Conservation (phyloP, 92 coral and sea anemone species). For the Bergia sp. region DNA sequence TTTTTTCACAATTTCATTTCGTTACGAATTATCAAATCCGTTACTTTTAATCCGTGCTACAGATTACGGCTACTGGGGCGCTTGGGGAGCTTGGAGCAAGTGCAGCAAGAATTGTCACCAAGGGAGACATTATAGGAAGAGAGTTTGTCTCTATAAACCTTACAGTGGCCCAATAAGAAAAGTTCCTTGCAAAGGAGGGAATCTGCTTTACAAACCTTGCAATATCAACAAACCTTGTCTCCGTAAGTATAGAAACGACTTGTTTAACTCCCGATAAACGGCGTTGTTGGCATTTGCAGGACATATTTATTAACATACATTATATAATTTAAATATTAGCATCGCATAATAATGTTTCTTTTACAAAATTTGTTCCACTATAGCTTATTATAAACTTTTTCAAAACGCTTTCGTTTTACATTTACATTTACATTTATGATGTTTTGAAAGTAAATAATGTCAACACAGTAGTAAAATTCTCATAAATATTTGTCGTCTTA, state of each 20-base stretch:
- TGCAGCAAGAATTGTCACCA: constrained; percentile 41
- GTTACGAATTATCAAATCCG: too few relatives aligned
- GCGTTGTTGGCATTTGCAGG: too few relatives aligned
- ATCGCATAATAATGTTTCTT: too few relatives aligned
- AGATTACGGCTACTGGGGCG: constrained; percentile 37
- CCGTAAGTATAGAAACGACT: constrained; percentile 5
- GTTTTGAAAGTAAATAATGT: not conserved
- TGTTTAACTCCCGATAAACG: too few relatives aligned
- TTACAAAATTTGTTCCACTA: too few relatives aligned
- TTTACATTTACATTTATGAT: too few relatives aligned
- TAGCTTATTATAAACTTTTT: too few relatives aligned
- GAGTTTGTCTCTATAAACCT: not conserved
- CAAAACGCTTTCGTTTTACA: too few relatives aligned
- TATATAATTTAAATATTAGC: too few relatives aligned
- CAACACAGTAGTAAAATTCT: not conserved
- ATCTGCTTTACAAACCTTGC: constrained; percentile 3
- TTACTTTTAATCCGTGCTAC: not conserved
- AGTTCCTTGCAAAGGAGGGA: constrained; percentile 30
- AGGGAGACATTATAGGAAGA: constrained; percentile 16
- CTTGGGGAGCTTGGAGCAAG: constrained; percentile 38
- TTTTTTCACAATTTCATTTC: too few relatives aligned
- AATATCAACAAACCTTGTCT: constrained; percentile 22
- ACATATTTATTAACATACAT: too few relatives aligned
- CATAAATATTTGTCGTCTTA: not conserved
- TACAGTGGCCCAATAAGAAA: not conserved